A percentile compares a stretch with the other conserved stretches of the same genome.
Conservation (phyloP, 2,113 vertebrate genomes). For the Antechinus flavipes region DNA sequence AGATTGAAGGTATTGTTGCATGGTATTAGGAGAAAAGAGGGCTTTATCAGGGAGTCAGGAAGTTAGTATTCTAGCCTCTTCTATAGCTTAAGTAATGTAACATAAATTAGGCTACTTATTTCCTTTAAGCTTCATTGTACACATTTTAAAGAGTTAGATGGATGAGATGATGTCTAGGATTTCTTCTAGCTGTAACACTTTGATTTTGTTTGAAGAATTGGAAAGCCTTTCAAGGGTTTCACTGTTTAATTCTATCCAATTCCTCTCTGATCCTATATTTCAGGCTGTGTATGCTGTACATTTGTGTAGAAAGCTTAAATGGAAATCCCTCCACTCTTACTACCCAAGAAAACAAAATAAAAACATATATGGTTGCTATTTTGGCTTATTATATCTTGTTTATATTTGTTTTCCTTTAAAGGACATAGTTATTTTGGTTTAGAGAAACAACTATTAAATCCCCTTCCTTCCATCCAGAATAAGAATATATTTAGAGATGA, state of each 20-base stretch:
- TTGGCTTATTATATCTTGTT: conserved; percentile 52
- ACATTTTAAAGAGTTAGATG: background rate
- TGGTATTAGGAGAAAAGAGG: conserved; percentile 19
- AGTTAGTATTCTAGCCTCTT: background rate
- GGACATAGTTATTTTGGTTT: background rate
- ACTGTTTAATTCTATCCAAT: background rate
- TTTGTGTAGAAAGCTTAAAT: background rate
- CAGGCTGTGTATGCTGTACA: background rate
- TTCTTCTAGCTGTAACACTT: background rate
- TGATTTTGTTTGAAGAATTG: background rate
- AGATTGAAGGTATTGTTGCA: background rate
- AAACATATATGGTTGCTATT: conserved; percentile 34
- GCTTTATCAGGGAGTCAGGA: background rate
- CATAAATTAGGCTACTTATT: background rate
- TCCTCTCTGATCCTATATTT: background rate
- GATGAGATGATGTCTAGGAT: background rate
- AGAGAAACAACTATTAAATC: conserved; percentile 21
- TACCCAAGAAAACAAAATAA: background rate
- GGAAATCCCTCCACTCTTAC: background rate
- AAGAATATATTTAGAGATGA: conserved; percentile 40
- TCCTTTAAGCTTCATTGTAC: background rate
- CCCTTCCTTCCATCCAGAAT: conserved; percentile 5
- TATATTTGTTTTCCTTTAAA: background rate
- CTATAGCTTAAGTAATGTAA: background rate
- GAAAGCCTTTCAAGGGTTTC: background rate